Evolutionary conservation across 2,113 vertebrate species (phyloP).

Genomic region (Maccullochella peelii): DNA sequence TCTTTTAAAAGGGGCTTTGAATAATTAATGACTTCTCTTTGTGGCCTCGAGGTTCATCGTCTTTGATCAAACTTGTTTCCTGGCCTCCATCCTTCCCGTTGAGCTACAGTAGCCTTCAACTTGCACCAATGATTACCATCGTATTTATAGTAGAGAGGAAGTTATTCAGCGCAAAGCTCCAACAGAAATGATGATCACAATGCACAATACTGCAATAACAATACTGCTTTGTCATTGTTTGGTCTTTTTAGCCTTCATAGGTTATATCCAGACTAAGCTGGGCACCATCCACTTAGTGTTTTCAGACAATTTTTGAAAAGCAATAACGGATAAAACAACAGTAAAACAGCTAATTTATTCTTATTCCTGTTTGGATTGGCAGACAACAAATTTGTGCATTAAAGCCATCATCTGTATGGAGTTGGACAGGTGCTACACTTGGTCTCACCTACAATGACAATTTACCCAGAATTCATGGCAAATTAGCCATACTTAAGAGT

Average conservation of each 20-base stretch:
- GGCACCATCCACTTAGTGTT: neutral
- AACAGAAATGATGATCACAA: neutral
- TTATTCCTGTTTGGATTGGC: neutral
- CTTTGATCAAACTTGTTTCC: constrained; percentile 56
- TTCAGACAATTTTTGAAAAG: neutral
- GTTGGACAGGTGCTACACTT: neutral
- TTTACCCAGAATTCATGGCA: no score
- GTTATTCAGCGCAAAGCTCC: neutral
- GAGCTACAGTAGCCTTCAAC: neutral
- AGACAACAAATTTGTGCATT: neutral
- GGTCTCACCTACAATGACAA: neutral
- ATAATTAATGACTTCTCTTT: constrained; percentile 62
- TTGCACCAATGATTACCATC: neutral
- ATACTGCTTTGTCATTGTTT: neutral
- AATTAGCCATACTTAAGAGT: no score
- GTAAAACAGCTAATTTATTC: neutral
- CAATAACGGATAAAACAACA: neutral
- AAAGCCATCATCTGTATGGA: neutral
- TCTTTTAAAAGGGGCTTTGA: constrained; percentile 53
- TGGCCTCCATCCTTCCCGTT: constrained; percentile 21
- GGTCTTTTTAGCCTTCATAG: neutral
- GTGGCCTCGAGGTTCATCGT: constrained; percentile 56
- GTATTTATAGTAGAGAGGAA: neutral
- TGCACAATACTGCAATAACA: neutral
- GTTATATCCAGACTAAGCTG: no score